phyloP scores from a whole-genome alignment of 2,797 vertebrate species.

The Sebastolobus alascanus region DNA sequence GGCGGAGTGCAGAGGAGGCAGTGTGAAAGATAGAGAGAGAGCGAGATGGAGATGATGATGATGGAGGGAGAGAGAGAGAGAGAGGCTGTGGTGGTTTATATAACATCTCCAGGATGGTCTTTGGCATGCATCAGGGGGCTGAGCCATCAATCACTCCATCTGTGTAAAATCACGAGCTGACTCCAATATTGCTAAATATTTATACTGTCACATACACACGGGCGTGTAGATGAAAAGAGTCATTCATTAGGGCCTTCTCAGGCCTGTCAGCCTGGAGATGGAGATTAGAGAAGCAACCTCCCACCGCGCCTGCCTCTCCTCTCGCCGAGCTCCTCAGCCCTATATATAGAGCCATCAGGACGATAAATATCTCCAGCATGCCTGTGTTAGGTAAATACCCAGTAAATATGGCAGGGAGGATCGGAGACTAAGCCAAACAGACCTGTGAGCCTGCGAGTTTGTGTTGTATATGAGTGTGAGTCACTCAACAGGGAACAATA shows the following conservation, averaged over 20 bases:
- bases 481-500: slow-evolving; percentile 54
- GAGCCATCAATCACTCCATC: slow-evolving; percentile 99
- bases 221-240: slow-evolving; percentile 98
- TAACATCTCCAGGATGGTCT: slow-evolving; percentile 91
- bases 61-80: slow-evolving; percentile 75
- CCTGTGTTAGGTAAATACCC: slow-evolving; percentile 97
- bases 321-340: slow-evolving; percentile 79
- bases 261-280: slow-evolving; percentile 98
- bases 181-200: slow-evolving; percentile 99
- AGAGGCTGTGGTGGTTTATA: slow-evolving; percentile 80
- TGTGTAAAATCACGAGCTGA: slow-evolving; percentile 99
- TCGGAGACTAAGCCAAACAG: slow-evolving; percentile 92
- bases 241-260: slow-evolving; percentile 99
- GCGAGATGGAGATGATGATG: slow-evolving; percentile 78
- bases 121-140: slow-evolving; percentile 91
- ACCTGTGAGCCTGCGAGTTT: slow-evolving; percentile 62
- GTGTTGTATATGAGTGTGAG: slow-evolving; percentile 58
- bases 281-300: slow-evolving; percentile 98
- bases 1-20: slow-evolving; percentile 83
- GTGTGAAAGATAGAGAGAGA: slow-evolving; percentile 78
- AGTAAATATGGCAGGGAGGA: slow-evolving; percentile 96
- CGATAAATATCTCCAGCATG: slow-evolving; percentile 97
- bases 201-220: slow-evolving; percentile 99
- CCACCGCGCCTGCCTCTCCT: slow-evolving; percentile 92
- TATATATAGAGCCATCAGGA: slow-evolving; percentile 97